These are phyloP conservation scores for Lasiurus borealis DNA, from an alignment of 2,113 vertebrate genomes.

Conservation along the genomic window DNA sequence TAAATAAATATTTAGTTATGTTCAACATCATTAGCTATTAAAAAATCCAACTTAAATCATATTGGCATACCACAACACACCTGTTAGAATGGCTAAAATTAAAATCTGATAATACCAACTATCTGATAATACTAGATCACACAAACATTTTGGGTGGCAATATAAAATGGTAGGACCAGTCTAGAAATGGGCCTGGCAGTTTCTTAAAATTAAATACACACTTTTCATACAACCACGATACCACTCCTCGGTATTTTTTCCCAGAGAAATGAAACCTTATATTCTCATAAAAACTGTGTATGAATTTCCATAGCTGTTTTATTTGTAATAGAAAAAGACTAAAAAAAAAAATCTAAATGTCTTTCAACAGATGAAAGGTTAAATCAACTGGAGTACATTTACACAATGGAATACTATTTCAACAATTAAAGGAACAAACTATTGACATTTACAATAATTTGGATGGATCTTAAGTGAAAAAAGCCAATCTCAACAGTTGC, in stretches of 20 bases:
- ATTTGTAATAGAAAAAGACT: constrained; percentile 16
- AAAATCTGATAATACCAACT: constrained; percentile 4
- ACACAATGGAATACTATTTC: background rate
- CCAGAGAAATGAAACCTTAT: constrained; percentile 27
- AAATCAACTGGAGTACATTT: background rate
- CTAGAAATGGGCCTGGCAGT: background rate
- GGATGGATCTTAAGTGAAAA: background rate
- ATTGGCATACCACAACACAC: background rate
- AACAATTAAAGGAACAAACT: background rate
- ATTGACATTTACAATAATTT: background rate
- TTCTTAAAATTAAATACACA: constrained; percentile 16
- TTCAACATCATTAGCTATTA: background rate
- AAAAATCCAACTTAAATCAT: constrained; percentile 17
- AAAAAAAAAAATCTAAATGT: background rate
- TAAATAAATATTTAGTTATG: constrained; percentile 5
- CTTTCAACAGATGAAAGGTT: background rate
- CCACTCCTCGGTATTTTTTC: background rate
- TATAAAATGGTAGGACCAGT: background rate
- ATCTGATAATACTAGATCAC: background rate
- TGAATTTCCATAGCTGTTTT: background rate
- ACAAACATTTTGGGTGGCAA: background rate
- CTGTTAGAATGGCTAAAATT: constrained; percentile 9
- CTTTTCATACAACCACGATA: background rate
- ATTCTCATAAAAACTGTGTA: background rate
- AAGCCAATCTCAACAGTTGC: background rate